Base-by-base conservation (phyloP, 2,888 invertebrate species). In the Cryptus armator region DNA sequence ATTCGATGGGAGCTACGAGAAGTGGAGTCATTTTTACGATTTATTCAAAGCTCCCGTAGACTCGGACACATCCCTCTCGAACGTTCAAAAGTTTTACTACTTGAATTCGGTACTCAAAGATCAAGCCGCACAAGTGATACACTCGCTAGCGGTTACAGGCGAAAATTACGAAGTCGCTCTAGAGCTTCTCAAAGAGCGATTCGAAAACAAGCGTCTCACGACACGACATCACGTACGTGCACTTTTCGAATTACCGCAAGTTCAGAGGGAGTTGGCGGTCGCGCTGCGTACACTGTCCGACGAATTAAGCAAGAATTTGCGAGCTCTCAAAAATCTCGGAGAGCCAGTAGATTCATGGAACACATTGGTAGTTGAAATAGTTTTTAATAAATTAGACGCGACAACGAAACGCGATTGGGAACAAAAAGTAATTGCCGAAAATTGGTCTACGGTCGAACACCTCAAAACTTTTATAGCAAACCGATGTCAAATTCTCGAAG, bases 331-430 rank as follows among this genome's bases (percentile, higher is more conserved):
- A 43, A 74, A 67, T 37, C 48, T 84, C 19, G 70, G 66, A 6
- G 82, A 80, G 12, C 75, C 75, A 1, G 70, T 75, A 3, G 75
- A 86, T 32, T 7, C 14, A 9, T 86, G 79, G 76, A 70, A 84
- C 56, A 75, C 78, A 12, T n/a, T 86, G 6, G 14, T 86, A 9
- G 14, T 32, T 12, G 66, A 84, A 10, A 44, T 75, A 43, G 59
- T 86, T 7, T 7, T 48, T 5, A 66, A 16, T 4, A 86, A 86
- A 6, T 9, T 86, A 7, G 84, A 86, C 43, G 29, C 56, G 6
- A 24, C 24, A 10, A 86, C 84, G 1, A 77, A 75, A 16, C 83
- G 86, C 44, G 81, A 86, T n/a, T 83, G 86, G 86, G 80, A 81
- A 29, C 29, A 80, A 32, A 80, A 44, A 80, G 67, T 66, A n/a